Conservation (phyloP, 2,113 vertebrate species). For the Columba janthina region DNA sequence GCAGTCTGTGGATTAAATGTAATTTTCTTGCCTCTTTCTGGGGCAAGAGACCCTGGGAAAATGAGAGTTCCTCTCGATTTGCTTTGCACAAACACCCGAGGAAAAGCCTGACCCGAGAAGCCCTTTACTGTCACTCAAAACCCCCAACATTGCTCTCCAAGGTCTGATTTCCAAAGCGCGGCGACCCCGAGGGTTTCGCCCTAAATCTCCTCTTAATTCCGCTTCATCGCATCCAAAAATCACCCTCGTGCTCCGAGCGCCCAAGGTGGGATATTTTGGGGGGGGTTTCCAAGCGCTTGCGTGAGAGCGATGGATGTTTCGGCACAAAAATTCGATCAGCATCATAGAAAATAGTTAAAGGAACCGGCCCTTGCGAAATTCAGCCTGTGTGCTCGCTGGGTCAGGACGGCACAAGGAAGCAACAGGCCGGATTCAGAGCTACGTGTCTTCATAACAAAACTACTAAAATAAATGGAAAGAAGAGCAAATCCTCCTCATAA, state of each 20-base stretch:
- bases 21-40: not conserved
- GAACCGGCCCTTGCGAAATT: too few species aligned
- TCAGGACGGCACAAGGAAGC: rapidly evolving
- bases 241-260: rapidly evolving
- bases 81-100: too few species aligned
- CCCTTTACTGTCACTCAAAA: too few species aligned
- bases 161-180: too few species aligned
- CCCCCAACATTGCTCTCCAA: too few species aligned
- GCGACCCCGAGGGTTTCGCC: not conserved
- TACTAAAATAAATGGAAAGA: rapidly evolving
- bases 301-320: rapidly evolving
- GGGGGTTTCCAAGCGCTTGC: rapidly evolving
- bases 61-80: too few species aligned
- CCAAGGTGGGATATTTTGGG: not conserved
- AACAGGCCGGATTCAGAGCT: rapidly evolving
- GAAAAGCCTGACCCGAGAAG: too few species aligned
- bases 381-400: rapidly evolving
- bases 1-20: not conserved
- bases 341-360: not conserved
- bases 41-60: not conserved
- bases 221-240: rapidly evolving
- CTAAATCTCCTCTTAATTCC: not conserved
- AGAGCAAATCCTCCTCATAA: rapidly evolving
- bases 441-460: rapidly evolving
- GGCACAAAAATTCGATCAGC: not conserved